Evolutionary conservation across 2,888 invertebrate genomes (phyloP).

Genomic region (Chrysolina americana): DNA sequence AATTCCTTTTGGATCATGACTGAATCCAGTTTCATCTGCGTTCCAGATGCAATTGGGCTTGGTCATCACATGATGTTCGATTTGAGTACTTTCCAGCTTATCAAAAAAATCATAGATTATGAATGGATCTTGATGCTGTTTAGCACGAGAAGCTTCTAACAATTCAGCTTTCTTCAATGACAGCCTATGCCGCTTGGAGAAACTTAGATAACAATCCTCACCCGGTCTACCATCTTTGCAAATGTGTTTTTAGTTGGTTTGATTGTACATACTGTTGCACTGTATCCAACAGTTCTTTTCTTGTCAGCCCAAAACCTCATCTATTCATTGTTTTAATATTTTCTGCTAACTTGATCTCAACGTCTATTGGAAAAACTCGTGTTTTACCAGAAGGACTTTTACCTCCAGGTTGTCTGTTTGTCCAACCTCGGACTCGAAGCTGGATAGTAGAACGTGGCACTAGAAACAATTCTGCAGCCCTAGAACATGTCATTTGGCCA

Average conservation of each 20-base stretch:
- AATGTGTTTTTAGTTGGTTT: slow-evolving; percentile 18
- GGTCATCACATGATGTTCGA: background rate
- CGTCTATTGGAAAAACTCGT: background rate
- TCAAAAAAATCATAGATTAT: slow-evolving; percentile 15
- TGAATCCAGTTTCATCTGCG: slow-evolving; percentile 42
- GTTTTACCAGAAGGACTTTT: background rate
- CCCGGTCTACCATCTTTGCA: slow-evolving; percentile 22
- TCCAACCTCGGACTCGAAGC: background rate
- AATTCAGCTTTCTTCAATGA: slow-evolving; percentile 15
- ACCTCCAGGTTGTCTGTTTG: background rate
- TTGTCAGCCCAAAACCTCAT: slow-evolving; percentile 3
- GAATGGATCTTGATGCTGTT: slow-evolving; percentile 20
- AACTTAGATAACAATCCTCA: slow-evolving; percentile 19
- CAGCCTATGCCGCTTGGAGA: slow-evolving; percentile 23
- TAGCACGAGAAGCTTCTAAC: slow-evolving; percentile 5
- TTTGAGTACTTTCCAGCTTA: background rate
- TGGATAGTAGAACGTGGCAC: background rate
- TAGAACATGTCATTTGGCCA: slow-evolving; percentile 3
- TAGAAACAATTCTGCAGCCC: background rate
- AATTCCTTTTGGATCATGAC: slow-evolving; percentile 30
- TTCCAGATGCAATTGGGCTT: slow-evolving; percentile 36
- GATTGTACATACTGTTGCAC: slow-evolving; percentile 8
- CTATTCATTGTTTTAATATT: slow-evolving; percentile 6
- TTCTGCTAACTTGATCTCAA: slow-evolving; percentile 2
- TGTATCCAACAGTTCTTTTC: slow-evolving; percentile 19